Base-by-base conservation (phyloP, 2,113 vertebrate species). In the Cavia porcellus region DNA sequence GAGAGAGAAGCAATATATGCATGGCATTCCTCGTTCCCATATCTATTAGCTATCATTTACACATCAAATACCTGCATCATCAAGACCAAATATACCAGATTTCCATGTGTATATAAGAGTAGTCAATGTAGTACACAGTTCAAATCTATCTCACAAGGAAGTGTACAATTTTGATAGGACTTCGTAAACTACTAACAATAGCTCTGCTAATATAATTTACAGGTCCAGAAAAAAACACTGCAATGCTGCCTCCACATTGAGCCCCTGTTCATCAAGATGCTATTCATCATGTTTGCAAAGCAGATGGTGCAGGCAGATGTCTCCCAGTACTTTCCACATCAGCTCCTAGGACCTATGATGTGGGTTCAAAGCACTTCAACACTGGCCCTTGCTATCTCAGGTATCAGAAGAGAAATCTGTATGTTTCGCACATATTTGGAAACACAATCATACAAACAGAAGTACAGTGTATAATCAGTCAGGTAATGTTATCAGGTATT, bases 121-220 rank as follows among this genome's bases (percentile, higher is more conserved):
- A 97, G 97, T 98, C 97, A 97, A 98, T 97, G 98, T 94, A 97
- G 97, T 97, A 95, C 98, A 98, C 98, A 97, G 97, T 98, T 98
- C 95, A 94, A 98, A 98, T 97, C 96, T 99, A 98, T 98, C 97
- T 98, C 98, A 99, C 98, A 99, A 93, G 98, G 93, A 98, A 98
- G 98, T 98, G 97, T 98, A 98, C 98, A 98, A 86, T 94, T 98
- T 98, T 98, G 98, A 96, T 98, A 99, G 98, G 98, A 98, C 98
- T 99, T 99, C 98, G 98, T 98, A 98, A 99, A 98, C 98, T 98
- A 99, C 97, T 98, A 97, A 98, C 97, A 97, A 86, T 98, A 98
- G 98, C 96, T 98, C 98, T 98, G 97, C 98, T 98, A 98, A 38
- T 98, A 93, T 96, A 98, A 98, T 0, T 13, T 90, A 92, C 62